Evolutionary conservation across 2,888 invertebrate genomes (phyloP), one percentile per base, ranked within the genome.

Genomic region (Scaptomyza cyrtandrae): DNA sequence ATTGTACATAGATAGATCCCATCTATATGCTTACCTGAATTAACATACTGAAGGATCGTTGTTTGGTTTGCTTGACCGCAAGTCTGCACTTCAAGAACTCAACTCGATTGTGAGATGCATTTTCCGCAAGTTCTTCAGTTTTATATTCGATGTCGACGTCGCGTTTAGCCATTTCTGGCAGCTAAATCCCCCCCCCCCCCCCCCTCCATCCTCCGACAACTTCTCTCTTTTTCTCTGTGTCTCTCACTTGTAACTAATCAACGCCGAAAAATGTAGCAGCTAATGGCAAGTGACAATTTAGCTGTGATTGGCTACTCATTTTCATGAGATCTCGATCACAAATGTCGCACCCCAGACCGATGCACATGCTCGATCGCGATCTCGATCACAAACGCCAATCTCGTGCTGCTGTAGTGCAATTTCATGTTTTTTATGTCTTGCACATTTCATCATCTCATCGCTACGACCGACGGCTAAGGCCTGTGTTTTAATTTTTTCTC

Each of bases 21-120:
- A 0, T 5, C 52, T 43, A 6, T 19, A 19, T 24, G 37, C 82
- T 91, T 88, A 92, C 92, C 91, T 91, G 89, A 75, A 86, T 76
- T 79, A 92, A 85, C 92, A 92, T 92, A 65, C 62, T 76, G 64
- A 43, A 58, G 66, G 78, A 84, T 65, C 14, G 10, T 41, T 44
- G 37, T 24, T 78, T 64, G 19, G 14, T 24, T 43, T 53, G 46
- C 44, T 49, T 24, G 24, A 39, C 19, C 37, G 14, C 24, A 75
- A 86, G 86, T 90, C 91, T 87, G 89, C 86, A 86, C 92, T 89
- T 84, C 89, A 86, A 90, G 89, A 90, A 89, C 90, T 89, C 91
- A 88, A 83, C 85, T 91, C 82, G 86, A 88, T 69, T 92, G 90
- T 92, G 91, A 91, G 90, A 90, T 91, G 88, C 80, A 86, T 87